Conservation (phyloP, 2,888 invertebrate species). For the Trichopria drosophilae region DNA sequence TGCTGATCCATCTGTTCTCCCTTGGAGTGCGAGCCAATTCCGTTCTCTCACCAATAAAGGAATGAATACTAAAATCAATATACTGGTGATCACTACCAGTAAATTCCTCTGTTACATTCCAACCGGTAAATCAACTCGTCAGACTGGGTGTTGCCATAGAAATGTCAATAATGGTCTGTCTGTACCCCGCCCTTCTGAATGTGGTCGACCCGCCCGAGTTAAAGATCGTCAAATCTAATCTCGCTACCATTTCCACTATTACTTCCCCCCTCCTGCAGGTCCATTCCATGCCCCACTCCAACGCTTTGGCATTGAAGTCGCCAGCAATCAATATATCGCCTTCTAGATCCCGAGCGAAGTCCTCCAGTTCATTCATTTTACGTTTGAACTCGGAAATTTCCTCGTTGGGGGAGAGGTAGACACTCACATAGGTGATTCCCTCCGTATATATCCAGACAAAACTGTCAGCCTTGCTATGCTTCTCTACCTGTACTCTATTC, state of each 20-base stretch:
- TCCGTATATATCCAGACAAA: constrained; percentile 9
- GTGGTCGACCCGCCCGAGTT: too few species aligned
- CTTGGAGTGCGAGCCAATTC: too few species aligned
- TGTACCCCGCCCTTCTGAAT: too few species aligned
- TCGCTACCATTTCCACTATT: constrained; percentile 28
- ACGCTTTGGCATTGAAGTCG: constrained; percentile 33
- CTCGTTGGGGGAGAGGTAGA: constrained; percentile 19
- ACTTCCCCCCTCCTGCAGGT: constrained; percentile 30
- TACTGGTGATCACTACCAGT: constrained; percentile 34
- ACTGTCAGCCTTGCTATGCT: constrained; percentile 5
- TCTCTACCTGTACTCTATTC: too few species aligned
- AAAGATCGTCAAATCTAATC: constrained; percentile 23
- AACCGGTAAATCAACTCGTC: constrained; percentile 30
- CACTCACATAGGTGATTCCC: constrained; percentile 1
- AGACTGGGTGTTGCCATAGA: constrained; percentile 25
- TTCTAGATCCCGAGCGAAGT: too few species aligned
- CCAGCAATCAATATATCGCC: too few species aligned
- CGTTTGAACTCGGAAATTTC: too few species aligned
- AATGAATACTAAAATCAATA: too few species aligned
- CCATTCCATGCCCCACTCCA: constrained; percentile 33
- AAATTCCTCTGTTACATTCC: constrained; percentile 24
- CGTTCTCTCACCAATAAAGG: too few species aligned
- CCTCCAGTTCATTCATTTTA: too few species aligned
- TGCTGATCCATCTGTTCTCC: constrained; percentile 2
- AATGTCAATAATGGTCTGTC: constrained; percentile 36